A percentile compares a stretch with the other conserved stretches of the same genome.
phyloP scores from a whole-genome alignment of 2,888 invertebrate genomes.

The Spodoptera exigua region DNA sequence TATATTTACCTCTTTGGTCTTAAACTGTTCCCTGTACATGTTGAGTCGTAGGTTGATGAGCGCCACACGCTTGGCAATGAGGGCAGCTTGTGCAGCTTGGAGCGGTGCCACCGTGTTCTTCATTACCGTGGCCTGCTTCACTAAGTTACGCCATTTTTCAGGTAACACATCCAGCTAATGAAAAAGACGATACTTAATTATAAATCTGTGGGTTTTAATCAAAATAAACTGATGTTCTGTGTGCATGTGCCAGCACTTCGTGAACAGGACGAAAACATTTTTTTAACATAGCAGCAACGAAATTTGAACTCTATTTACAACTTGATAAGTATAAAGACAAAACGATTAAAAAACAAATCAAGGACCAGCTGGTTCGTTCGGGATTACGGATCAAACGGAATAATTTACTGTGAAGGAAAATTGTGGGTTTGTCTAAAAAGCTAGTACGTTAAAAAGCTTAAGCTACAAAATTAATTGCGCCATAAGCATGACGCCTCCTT shows the following conservation, averaged over 20 bases:
- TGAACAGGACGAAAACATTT: no score
- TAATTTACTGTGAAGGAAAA: no score
- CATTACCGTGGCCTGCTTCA: conserved; percentile 94
- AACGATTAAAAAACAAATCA: no score
- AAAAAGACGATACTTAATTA: not conserved
- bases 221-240: not conserved
- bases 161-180: conserved; percentile 93
- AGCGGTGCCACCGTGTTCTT: conserved; percentile 96
- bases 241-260: no score
- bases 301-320: no score
- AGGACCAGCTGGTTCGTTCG: no score
- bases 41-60: conserved; percentile 94
- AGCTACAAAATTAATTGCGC: no score
- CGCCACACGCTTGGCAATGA: conserved; percentile 94
- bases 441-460: no score
- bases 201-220: not conserved
- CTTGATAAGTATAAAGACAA: no score
- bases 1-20: conserved; percentile 78
- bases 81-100: conserved; percentile 96
- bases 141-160: conserved; percentile 95
- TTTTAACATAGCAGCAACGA: no score
- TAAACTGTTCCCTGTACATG: conserved; percentile 94
- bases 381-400: no score
- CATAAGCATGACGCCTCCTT: not conserved
- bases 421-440: no score